Evolutionary conservation across 2,888 invertebrate species (phyloP), one percentile per base, ranked within the genome.

Genomic region (Steinernema scapterisci): DNA sequence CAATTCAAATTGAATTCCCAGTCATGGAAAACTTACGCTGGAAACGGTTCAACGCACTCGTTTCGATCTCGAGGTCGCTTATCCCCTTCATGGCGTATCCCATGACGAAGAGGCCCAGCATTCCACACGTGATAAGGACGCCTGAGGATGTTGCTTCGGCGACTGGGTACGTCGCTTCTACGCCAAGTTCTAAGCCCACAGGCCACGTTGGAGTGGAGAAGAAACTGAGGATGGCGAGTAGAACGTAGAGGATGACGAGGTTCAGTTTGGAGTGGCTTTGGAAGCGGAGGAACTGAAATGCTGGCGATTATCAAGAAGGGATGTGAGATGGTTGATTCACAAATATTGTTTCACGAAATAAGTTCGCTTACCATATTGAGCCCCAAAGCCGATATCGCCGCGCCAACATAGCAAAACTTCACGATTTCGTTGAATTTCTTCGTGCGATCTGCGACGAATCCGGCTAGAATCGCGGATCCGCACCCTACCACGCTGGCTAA

Each of bases 131-230:
- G 70, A 84, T 81, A 70, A 86, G 76, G 43, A 86, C 71, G n/a
- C 86, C 86, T n/a, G 82, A 81, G 11, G 83, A 83, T 7, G 85
- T 83, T 0, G 84, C 84, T 70, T 86, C 86, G 25, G 81, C 81
- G 16, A 85, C 81, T 0, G 86, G 86, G 56, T 80, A 86, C 2
- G 86, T 86, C 25, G 83, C 83, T 73, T 86, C 86, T 9, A 86
- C 84, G 6, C 86, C 85, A 76, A 86, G 76, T 73, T 86, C 82
- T 23, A 82, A 70, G 27, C 79, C 76, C 46, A 82, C 77, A 21
- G 27, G 52, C 27, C 46, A 82, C 46, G 80, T 78, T 11, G 81
- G 83, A 56, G 79, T 81, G 19, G 80, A 79, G 70, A 79, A 83
- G 0, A 79, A 78, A 16, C 81, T 81, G 21, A 79, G 52, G 1